Base-by-base conservation (phyloP, 2,113 vertebrate species). In the Seriola dumerili region DNA sequence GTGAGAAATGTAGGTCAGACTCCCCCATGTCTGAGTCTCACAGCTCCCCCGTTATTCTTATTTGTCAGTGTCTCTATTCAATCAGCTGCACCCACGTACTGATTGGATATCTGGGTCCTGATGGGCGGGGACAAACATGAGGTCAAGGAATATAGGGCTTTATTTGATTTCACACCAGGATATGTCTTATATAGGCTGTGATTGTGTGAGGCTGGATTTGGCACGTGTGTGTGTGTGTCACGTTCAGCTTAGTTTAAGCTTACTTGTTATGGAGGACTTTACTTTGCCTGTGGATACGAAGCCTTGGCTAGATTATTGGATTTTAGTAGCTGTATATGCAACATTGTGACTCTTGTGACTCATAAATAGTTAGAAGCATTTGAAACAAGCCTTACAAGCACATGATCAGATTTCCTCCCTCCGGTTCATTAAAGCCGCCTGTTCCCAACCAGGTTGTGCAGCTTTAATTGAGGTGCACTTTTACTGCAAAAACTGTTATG, bases 1-100 rank as follows among this genome's bases (percentile, higher is more conserved):
- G 32, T 61, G 65, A 80, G 57, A 79, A 84, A 94, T 90, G 65
- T 92, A 93, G 91, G 91, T 93, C 92, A 93, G 77, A 81, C 80
- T 57, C 67, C 63, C 29, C 66, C 72, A 48, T 29, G 66, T 88
- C 87, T 89, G 34, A 40, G 70, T 52, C 65, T 71, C 54, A 32
- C 74, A 23, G 71, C 62, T 66, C 68, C 38, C 25, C 42, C n/a
- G 4, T 38, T 21, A 0, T 50, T 68, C 5, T 73, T 46, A 81
- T 88, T 85, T 46, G 80, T 66, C 66, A 5, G 32, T 13, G 32
- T 32, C 29, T 40, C 55, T 7, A 0, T 16, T 86, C 78, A 54
- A 8, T 81, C 71, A 65, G n/a, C 34, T 1, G 11, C 29, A 76
- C 25, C 42, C 16, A 1, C n/a, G 0, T 12, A 3, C 38, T 25